phyloP scores from a whole-genome alignment of 2,113 vertebrate genomes.

The Falcunculus frontatus region DNA sequence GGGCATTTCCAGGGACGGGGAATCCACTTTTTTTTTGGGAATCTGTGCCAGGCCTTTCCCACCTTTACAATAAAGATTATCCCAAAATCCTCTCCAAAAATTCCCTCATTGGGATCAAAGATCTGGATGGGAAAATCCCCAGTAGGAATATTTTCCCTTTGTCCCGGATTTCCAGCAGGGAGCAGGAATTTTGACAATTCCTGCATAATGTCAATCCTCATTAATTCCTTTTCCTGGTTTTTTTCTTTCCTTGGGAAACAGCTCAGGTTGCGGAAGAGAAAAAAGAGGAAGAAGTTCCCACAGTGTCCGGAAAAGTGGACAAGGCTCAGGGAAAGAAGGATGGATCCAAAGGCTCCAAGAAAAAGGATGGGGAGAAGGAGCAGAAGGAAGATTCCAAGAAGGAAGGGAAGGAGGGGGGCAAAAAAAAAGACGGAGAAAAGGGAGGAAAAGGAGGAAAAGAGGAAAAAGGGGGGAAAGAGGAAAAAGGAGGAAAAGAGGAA shows the following conservation, averaged over 20 bases:
- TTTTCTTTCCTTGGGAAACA: background rate
- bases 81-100: background rate
- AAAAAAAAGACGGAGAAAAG: conserved; percentile 43
- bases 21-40: background rate
- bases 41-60: background rate
- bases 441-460: background rate
- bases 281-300: conserved; percentile 48
- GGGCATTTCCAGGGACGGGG: background rate
- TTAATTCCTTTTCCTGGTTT: background rate
- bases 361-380: background rate
- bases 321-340: conserved; percentile 27
- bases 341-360: background rate
- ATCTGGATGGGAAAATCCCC: background rate
- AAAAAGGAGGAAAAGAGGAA: background rate
- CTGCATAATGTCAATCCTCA: no score
- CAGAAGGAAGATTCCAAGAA: conserved; percentile 1
- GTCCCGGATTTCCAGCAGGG: background rate
- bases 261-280: background rate
- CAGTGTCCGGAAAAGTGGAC: conserved; percentile 21
- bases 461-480: background rate
- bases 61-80: background rate
- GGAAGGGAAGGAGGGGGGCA: background rate
- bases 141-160: background rate
- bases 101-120: background rate
- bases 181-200: background rate